A percentile compares a stretch with the other conserved stretches of the same genome.
phyloP scores from a whole-genome alignment of 2,888 invertebrate species.

The Pyrrhia umbra region DNA sequence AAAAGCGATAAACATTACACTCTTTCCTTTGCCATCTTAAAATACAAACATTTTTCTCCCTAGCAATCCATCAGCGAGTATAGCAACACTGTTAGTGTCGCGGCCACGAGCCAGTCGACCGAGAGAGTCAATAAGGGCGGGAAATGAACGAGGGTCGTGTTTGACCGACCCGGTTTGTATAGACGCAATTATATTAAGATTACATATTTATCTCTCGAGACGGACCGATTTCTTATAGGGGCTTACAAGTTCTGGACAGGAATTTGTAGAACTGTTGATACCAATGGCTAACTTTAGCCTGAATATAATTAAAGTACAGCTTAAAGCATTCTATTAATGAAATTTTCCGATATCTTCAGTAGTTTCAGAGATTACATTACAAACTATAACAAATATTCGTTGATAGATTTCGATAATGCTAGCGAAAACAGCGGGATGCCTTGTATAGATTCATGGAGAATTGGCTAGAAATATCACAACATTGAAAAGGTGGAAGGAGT shows the following conservation, averaged over 20 bases:
- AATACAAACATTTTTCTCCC: constrained; percentile 22
- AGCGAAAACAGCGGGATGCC: no score
- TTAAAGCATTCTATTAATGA: no score
- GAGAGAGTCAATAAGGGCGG: constrained; percentile 83
- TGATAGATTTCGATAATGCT: no score
- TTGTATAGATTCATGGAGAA: no score
- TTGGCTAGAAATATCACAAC: no score
- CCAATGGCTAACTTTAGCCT: no score
- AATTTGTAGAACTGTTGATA: constrained; percentile 59
- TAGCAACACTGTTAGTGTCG: constrained; percentile 58
- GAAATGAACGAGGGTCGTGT: constrained; percentile 72
- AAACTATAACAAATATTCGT: no score
- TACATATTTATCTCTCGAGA: constrained; percentile 88
- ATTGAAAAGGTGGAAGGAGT: no score
- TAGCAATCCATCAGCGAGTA: constrained; percentile 48
- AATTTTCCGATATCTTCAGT: no score
- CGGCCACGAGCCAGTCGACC: constrained; percentile 61
- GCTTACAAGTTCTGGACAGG: constrained; percentile 54
- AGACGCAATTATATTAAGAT: constrained; percentile 88
- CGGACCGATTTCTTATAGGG: constrained; percentile 84
- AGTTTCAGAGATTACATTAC: no score
- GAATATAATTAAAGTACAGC: no score
- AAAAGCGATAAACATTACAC: neutral
- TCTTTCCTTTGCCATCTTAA: neutral
- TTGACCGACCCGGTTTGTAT: constrained; percentile 73